A percentile compares a stretch with the other conserved stretches of the same genome.
These are phyloP conservation scores for Turritopsis rubra DNA, from an alignment of 30 jellyfish, hydroid and myxozoan genomes.

Conservation along the genomic window DNA sequence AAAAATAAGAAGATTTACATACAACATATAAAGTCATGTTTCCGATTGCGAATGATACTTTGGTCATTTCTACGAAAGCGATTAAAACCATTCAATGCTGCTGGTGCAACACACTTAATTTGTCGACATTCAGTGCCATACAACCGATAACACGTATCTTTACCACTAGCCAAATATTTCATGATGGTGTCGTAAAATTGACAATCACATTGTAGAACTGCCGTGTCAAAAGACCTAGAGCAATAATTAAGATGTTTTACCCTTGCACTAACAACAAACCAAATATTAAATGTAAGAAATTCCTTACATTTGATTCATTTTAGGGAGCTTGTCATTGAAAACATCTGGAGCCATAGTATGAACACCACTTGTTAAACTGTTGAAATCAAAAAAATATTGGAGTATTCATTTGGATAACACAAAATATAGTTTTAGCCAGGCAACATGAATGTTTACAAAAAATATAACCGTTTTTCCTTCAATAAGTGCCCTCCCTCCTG, in stretches of 20 bases:
- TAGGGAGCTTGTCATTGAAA: slow-evolving; percentile 21
- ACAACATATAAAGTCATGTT: slow-evolving; percentile 67
- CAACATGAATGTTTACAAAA: too few relatives aligned
- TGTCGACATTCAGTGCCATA: not conserved
- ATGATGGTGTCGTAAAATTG: slow-evolving; percentile 26
- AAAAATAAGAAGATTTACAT: slow-evolving; percentile 5
- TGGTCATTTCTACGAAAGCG: not conserved
- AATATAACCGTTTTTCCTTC: too few relatives aligned
- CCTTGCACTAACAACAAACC: not conserved
- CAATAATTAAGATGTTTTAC: not conserved
- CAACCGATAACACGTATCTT: not conserved
- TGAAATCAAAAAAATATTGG: slow-evolving; percentile 1
- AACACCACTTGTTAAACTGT: not conserved
- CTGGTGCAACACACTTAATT: slow-evolving; percentile 1
- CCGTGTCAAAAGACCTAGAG: slow-evolving; percentile 39
- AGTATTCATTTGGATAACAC: too few relatives aligned
- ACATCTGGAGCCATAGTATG: slow-evolving; percentile 27
- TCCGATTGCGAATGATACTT: not conserved
- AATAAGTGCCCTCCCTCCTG: too few relatives aligned
- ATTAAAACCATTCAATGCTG: slow-evolving; percentile 8
- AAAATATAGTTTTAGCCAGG: too few relatives aligned
- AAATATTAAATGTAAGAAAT: too few relatives aligned
- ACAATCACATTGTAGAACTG: slow-evolving; percentile 61
- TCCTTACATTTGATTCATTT: not conserved
- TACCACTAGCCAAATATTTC: not conserved